A percentile compares a stretch with the other conserved stretches of the same genome.
phyloP scores from a whole-genome alignment of 2,113 vertebrate species.

The Chaetorhynchus papuensis region DNA sequence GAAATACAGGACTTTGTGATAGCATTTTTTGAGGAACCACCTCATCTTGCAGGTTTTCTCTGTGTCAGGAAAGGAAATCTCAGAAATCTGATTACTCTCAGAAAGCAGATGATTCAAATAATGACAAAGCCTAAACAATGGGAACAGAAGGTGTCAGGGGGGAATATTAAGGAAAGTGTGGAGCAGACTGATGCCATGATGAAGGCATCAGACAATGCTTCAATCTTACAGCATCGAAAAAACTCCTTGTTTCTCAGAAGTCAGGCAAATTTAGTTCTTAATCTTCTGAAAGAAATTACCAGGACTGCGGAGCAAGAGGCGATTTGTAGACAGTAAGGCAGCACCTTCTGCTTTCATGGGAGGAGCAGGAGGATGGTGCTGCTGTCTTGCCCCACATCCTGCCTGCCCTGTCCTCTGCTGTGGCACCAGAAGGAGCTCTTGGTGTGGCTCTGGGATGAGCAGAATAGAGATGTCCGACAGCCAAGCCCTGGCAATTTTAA shows the following conservation, averaged over 20 bases:
- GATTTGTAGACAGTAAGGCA: neutral
- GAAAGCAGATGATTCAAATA: slow-evolving; percentile 13
- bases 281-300: neutral
- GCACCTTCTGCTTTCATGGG: neutral
- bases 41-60: neutral
- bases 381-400: neutral
- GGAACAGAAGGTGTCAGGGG: neutral
- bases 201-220: neutral
- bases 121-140: slow-evolving; percentile 4
- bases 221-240: neutral
- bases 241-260: neutral
- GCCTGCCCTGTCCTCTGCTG: neutral
- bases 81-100: slow-evolving; percentile 45
- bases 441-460: neutral
- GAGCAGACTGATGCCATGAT: too few species aligned
- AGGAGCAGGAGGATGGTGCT: neutral
- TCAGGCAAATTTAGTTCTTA: neutral
- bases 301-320: neutral
- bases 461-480: neutral
- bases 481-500: neutral
- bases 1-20: neutral
- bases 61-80: neutral
- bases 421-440: neutral
- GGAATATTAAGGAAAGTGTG: neutral
- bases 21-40: slow-evolving; percentile 20